These are phyloP conservation scores for Danio aesculapii DNA, from an alignment of 2,797 vertebrate species.

Conservation along the genomic window DNA sequence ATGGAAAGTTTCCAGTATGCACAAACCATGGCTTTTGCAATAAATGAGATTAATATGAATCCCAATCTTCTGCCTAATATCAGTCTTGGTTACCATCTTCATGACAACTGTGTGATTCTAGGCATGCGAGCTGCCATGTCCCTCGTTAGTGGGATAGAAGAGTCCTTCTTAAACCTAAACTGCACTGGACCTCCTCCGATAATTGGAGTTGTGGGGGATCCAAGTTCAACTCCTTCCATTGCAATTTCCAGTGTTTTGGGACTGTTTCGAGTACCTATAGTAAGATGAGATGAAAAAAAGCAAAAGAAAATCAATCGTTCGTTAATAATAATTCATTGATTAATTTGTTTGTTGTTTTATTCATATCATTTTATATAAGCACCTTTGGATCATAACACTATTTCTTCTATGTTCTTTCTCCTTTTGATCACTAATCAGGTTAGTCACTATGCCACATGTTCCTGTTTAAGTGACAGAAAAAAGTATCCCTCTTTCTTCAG, in stretches of 20 bases:
- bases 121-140: constrained; percentile 70
- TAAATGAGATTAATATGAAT: constrained; percentile 63
- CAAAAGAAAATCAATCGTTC: not conserved
- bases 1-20: constrained; percentile 53
- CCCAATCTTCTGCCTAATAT: constrained; percentile 55
- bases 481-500: constrained; percentile 49
- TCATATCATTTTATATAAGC: not conserved
- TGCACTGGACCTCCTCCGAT: constrained; percentile 58
- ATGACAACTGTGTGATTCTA: constrained; percentile 58
- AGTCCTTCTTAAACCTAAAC: constrained; percentile 11
- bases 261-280: constrained; percentile 65
- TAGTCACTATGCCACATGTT: constrained; percentile 56
- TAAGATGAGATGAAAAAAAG: constrained; percentile 36
- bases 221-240: constrained; percentile 65
- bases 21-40: constrained; percentile 58
- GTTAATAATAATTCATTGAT: too few relatives aligned
- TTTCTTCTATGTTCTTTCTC: not conserved
- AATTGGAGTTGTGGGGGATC: constrained; percentile 53
- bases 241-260: constrained; percentile 66
- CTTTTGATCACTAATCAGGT: constrained; percentile 26
- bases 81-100: constrained; percentile 57
- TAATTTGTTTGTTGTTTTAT: too few relatives aligned
- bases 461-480: constrained; percentile 42
- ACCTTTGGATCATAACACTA: not conserved
- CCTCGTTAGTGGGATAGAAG: constrained; percentile 60